Evolutionary conservation across 2,888 invertebrate species (phyloP).

Genomic region (Lochmaea capreae): DNA sequence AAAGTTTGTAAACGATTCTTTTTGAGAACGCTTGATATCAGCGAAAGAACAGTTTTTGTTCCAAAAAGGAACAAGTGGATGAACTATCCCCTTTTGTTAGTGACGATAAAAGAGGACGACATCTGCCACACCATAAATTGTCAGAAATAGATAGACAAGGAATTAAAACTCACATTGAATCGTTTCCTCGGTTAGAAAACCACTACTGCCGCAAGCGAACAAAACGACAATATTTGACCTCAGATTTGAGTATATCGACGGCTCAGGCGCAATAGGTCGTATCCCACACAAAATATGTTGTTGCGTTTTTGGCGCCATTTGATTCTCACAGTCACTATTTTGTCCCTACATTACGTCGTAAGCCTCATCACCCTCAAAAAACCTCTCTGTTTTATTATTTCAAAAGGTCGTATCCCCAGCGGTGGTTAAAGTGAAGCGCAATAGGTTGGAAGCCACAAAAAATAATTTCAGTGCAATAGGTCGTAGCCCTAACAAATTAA

Average conservation of each 20-base stretch:
- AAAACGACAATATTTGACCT: too few relatives aligned
- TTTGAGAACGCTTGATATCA: too few relatives aligned
- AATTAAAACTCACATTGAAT: too few relatives aligned
- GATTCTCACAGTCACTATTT: not conserved
- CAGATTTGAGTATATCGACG: not conserved
- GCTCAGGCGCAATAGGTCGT: not conserved
- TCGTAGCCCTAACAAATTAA: not conserved
- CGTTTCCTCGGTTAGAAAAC: too few relatives aligned
- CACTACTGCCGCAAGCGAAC: too few relatives aligned
- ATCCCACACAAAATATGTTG: not conserved
- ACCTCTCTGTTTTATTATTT: constrained; percentile 3
- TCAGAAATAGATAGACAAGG: too few relatives aligned
- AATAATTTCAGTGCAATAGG: not conserved
- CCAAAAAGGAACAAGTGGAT: too few relatives aligned
- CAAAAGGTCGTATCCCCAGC: not conserved
- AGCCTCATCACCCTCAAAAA: not conserved
- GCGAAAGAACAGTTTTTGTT: too few relatives aligned
- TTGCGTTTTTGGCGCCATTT: constrained; percentile 3
- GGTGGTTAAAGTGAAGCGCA: not conserved
- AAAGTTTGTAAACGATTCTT: too few relatives aligned
- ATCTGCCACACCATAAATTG: too few relatives aligned
- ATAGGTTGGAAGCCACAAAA: constrained; percentile 3
- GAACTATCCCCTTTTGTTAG: too few relatives aligned
- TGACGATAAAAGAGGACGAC: too few relatives aligned
- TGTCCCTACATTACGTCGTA: not conserved